These are phyloP conservation scores for Gila orcuttii DNA, from an alignment of 2,113 vertebrate species.

Conservation along the genomic window DNA sequence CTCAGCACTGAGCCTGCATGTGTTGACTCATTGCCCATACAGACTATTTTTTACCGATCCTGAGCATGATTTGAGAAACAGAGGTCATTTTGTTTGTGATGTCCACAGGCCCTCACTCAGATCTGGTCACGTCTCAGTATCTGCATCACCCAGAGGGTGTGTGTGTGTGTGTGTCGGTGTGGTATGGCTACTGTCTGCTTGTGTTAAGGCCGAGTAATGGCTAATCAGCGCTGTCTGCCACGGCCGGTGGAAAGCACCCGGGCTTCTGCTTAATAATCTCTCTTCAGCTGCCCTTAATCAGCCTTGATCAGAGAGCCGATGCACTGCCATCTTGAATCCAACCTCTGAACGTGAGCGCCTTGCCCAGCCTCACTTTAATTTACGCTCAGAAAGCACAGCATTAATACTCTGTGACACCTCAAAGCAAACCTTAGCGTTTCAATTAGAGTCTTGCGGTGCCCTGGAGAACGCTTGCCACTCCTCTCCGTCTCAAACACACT, in stretches of 20 bases:
- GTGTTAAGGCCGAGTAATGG: conserved; percentile 34
- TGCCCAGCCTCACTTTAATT: conserved; percentile 70
- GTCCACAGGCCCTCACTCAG: background rate
- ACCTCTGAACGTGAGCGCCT: conserved; percentile 66
- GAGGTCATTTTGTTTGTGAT: conserved; percentile 18
- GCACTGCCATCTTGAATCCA: conserved; percentile 75
- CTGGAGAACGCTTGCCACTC: conserved; percentile 1
- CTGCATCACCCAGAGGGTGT: conserved; percentile 12
- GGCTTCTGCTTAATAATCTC: conserved; percentile 55
- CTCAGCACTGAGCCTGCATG: background rate
- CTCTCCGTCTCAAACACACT: conserved; percentile 11
- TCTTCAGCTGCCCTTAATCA: conserved; percentile 67
- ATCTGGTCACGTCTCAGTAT: conserved; percentile 18
- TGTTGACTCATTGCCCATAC: background rate
- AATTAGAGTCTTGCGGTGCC: conserved; percentile 61
- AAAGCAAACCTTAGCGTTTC: conserved; percentile 75
- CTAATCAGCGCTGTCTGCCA: conserved; percentile 55
- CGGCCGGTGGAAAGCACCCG: conserved; percentile 54
- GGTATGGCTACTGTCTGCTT: conserved; percentile 45
- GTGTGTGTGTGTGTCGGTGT: conserved; percentile 14
- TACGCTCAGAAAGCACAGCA: conserved; percentile 60
- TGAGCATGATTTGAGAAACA: background rate
- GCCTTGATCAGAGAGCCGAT: conserved; percentile 73
- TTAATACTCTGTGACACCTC: conserved; percentile 72
- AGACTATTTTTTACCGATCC: background rate